Evolutionary conservation across 2,888 invertebrate genomes (phyloP).

Genomic region (Podotricha telesiphe): DNA sequence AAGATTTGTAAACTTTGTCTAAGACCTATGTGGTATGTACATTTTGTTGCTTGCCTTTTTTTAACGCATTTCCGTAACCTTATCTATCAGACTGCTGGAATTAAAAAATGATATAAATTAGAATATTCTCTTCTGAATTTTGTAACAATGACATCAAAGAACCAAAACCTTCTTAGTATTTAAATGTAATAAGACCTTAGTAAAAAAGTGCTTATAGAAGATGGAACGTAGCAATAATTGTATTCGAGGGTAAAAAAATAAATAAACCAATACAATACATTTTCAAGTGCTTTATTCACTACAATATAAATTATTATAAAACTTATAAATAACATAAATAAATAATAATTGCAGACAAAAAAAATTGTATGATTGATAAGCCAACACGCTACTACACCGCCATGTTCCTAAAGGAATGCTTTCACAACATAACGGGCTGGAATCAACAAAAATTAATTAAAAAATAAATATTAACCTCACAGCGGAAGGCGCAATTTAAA

Average conservation of each 20-base stretch:
- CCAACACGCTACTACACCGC: conserved; percentile 36
- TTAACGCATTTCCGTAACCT: too few relatives aligned
- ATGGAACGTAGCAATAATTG: background rate
- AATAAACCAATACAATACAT: background rate
- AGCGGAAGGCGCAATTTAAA: conserved; percentile 24
- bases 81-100: too few relatives aligned
- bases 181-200: too few relatives aligned
- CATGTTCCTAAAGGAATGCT: conserved; percentile 51
- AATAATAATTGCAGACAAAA: conserved; percentile 74
- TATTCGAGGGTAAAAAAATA: background rate
- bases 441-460: conserved; percentile 23
- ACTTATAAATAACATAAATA: conserved; percentile 77
- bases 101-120: too few relatives aligned
- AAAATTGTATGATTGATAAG: conserved; percentile 46
- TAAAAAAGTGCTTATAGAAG: too few relatives aligned
- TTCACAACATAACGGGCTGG: conserved; percentile 35
- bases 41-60: too few relatives aligned
- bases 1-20: too few relatives aligned
- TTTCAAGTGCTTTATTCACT: conserved; percentile 66
- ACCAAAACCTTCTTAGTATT: too few relatives aligned
- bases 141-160: too few relatives aligned
- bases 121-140: too few relatives aligned
- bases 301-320: conserved; percentile 78
- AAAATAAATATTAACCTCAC: conserved; percentile 22
- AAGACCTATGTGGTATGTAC: too few relatives aligned